A percentile compares a stretch with the other conserved stretches of the same genome.
Conservation (phyloP, 1,140 invertebrate genomes). For the Bombus sylvicola region DNA sequence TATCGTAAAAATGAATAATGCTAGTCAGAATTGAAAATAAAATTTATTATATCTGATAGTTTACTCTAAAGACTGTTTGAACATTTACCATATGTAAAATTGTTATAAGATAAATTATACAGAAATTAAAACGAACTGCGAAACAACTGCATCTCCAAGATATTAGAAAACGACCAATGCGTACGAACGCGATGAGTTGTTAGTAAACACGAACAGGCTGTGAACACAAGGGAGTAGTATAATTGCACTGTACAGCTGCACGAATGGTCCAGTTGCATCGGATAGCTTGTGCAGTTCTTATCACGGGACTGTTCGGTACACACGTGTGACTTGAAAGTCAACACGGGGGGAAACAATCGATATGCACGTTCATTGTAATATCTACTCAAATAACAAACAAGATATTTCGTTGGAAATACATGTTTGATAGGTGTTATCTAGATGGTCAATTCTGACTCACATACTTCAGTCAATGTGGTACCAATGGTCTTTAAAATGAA, state of each 20-base stretch:
- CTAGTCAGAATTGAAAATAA: too few relatives aligned
- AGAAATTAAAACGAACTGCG: background rate
- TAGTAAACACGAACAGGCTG: background rate
- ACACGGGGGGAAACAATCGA: background rate
- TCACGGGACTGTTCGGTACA: background rate
- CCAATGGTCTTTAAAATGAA: background rate
- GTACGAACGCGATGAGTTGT: background rate
- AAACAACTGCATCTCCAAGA: too few relatives aligned
- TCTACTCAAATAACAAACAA: background rate
- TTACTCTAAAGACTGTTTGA: too few relatives aligned
- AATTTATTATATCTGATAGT: too few relatives aligned
- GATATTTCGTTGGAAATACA: conserved; percentile 5
- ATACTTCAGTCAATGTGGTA: background rate
- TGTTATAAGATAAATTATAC: background rate
- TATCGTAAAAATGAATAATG: too few relatives aligned
- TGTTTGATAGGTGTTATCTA: background rate
- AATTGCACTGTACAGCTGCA: conserved; percentile 9
- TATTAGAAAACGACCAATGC: background rate
- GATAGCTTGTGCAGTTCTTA: conserved; percentile 2
- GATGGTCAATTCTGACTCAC: background rate
- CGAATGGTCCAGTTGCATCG: background rate
- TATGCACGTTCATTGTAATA: background rate
- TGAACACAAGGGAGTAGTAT: background rate
- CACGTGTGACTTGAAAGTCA: background rate
- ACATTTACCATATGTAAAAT: too few relatives aligned